phyloP scores from a whole-genome alignment of 2,888 invertebrate genomes.

The Eristalis arbustorum region DNA sequence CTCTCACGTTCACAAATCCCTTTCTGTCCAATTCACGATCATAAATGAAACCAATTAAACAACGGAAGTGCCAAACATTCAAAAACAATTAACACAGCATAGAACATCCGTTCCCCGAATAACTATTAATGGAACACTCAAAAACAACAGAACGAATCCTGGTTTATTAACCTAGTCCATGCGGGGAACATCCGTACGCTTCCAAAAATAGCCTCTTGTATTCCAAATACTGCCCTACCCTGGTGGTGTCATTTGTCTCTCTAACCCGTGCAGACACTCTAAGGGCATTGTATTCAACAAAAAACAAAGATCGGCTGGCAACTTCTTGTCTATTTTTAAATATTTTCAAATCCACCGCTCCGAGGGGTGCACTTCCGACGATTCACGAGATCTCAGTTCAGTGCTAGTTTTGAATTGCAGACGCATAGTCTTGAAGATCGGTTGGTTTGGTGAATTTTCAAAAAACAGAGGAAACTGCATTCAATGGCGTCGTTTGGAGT shows the following conservation, averaged over 20 bases:
- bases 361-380: constrained; percentile 10
- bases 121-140: constrained; percentile 9
- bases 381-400: constrained; percentile 13
- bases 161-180: constrained; percentile 51
- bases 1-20: not conserved
- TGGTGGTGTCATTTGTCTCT: not conserved
- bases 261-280: constrained; percentile 8
- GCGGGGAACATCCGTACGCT: not conserved
- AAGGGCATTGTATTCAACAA: constrained; percentile 26
- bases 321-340: constrained; percentile 55
- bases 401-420: constrained; percentile 14
- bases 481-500: constrained; percentile 77
- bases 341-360: not conserved
- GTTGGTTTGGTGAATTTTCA: not conserved
- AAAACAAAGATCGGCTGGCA: not conserved
- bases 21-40: not conserved
- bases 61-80: not conserved
- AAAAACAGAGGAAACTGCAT: not conserved
- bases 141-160: constrained; percentile 25
- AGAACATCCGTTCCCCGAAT: not conserved
- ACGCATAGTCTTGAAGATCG: not conserved
- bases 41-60: not conserved
- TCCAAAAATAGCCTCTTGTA: constrained; percentile 34
- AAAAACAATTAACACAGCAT: not conserved
- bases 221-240: constrained; percentile 16